A percentile compares a stretch with the other conserved stretches of the same genome.
Evolutionary conservation across 2,888 invertebrate genomes (phyloP).

Genomic region (Rhagophthalmus giganteus): DNA sequence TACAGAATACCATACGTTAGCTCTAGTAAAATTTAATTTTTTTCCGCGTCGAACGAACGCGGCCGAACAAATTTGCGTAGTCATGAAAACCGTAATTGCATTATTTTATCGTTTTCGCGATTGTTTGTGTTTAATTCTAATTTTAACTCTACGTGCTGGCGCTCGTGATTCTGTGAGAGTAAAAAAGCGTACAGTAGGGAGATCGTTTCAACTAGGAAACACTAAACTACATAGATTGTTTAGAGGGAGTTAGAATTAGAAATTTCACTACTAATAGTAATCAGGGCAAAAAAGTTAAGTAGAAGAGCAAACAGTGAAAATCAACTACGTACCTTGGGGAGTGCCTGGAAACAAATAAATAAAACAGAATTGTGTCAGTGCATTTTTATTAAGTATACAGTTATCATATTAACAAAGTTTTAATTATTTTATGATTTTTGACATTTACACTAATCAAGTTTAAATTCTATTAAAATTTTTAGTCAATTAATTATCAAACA

Average conservation of each 20-base stretch:
- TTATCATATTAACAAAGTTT: slow-evolving; percentile 9
- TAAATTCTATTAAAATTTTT: neutral
- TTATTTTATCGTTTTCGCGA: slow-evolving; percentile 16
- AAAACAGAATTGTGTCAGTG: slow-evolving; percentile 39
- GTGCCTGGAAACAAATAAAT: slow-evolving; percentile 53
- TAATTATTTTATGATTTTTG: neutral
- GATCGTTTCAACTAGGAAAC: slow-evolving; percentile 2
- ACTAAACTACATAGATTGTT: slow-evolving; percentile 18
- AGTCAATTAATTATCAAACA: too few species aligned
- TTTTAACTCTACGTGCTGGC: slow-evolving; percentile 19
- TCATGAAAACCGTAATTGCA: slow-evolving; percentile 15
- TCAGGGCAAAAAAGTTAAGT: slow-evolving; percentile 26
- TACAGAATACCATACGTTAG: slow-evolving; percentile 6
- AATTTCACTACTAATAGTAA: slow-evolving; percentile 29
- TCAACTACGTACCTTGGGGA: slow-evolving; percentile 54
- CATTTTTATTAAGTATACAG: slow-evolving; percentile 28
- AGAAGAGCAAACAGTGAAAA: slow-evolving; percentile 34
- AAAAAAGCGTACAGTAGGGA: slow-evolving; percentile 11
- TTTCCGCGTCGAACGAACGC: slow-evolving; percentile 13
- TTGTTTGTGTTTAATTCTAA: slow-evolving; percentile 10
- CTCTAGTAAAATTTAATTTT: slow-evolving; percentile 24
- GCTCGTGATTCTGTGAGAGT: neutral
- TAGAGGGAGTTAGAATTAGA: slow-evolving; percentile 12
- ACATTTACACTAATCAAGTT: too few species aligned
- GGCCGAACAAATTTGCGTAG: slow-evolving; percentile 10